Base-by-base conservation (phyloP, 2,888 invertebrate genomes). In the Helobdella robusta region DNA sequence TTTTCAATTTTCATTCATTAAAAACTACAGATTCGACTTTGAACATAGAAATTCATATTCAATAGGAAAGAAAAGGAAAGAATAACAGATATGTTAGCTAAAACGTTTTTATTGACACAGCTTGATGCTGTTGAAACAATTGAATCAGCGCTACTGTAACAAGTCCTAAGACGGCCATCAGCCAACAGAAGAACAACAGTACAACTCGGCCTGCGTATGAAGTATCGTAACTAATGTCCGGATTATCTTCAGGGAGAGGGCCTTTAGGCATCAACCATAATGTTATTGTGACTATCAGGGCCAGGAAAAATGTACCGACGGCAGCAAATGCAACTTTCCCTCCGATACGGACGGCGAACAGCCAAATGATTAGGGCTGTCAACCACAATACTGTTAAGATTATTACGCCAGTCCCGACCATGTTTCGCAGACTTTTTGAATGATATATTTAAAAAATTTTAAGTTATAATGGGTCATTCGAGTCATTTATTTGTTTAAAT, bases 191-290 rank as follows among this genome's bases (percentile, higher is more conserved):
- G 32, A 56, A 56, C 25, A 56, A n/a, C 30, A 56, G 56, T 3
- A 32, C 56, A 28, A 32, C 23, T 25, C 56, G 56, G n/a, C 25
- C 28, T 20, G 56, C 56, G 18, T 56, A 56, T 1, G 25, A 30
- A n/a, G 20, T n/a, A 30, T 56, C 56, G 25, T 25, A n/a, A n/a
- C 28, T 5, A 28, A 25, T 32, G 15, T 56, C 18, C 3, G 56
- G 56, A 56, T 56, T 32, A 25, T 56, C 56, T 4, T 2, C 30
- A 1, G 56, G 56, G n/a, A 56, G 11, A 18, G 56, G 25, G n/a
- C 56, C 56, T 56, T 56, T 56, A 3, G 56, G 56, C n/a, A 56
- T 56, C 32, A 32, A 28, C 56, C 56, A 56, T 30, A 56, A 30
- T 30, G 32, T 56, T 3, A 56, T 32, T 1, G 56, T 56, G 56